Evolutionary conservation across 2,888 invertebrate genomes (phyloP).

Genomic region (Tricholauxania praeusta): DNA sequence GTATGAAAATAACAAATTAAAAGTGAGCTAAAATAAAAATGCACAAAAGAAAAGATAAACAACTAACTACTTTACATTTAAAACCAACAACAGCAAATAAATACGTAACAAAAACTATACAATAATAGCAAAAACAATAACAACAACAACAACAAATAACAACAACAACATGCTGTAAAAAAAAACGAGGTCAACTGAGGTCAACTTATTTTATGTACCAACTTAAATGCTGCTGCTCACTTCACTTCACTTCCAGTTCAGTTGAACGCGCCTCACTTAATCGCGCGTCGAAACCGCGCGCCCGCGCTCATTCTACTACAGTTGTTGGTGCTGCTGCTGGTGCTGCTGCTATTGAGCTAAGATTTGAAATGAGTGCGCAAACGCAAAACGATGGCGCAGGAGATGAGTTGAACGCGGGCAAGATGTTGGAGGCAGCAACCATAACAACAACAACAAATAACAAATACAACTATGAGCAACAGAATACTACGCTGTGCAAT

Average conservation of each 20-base stretch:
- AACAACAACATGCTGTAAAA: conserved; percentile 35
- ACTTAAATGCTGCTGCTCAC: conserved; percentile 42
- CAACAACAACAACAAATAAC: conserved; percentile 33
- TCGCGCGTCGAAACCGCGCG: neutral
- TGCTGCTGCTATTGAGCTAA: neutral
- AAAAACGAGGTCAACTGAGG: conserved; percentile 63
- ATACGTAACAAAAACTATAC: conserved; percentile 35
- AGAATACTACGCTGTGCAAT: too few relatives aligned
- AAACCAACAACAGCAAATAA: conserved; percentile 31
- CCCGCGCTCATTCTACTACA: neutral
- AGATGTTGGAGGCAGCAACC: conserved; percentile 21
- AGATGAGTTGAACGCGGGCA: neutral
- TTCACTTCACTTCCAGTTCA: conserved; percentile 21
- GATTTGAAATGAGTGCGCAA: conserved; percentile 19
- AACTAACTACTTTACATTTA: conserved; percentile 6
- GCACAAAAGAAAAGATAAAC: conserved; percentile 9
- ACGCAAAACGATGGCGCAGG: neutral
- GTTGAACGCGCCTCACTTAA: neutral
- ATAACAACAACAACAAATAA: conserved; percentile 27
- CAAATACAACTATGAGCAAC: conserved; percentile 26
- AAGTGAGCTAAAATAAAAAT: neutral
- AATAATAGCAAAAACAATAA: conserved; percentile 39
- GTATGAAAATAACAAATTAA: conserved; percentile 6
- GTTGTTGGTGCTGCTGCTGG: too few relatives aligned
- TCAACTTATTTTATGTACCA: conserved; percentile 64